phyloP scores from a whole-genome alignment of 2,888 invertebrate species.

The Anorthoa munda region DNA sequence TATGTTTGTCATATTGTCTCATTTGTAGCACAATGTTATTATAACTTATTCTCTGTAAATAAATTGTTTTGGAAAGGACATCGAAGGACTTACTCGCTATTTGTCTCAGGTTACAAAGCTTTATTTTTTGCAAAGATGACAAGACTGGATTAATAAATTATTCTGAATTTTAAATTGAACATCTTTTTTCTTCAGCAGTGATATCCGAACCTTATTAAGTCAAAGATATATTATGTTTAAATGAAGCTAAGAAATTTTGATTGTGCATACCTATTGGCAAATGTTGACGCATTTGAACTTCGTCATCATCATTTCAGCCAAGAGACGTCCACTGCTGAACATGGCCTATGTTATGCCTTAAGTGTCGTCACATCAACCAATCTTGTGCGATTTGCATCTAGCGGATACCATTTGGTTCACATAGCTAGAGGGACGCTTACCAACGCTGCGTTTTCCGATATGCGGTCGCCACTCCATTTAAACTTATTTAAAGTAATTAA shows the following conservation, averaged over 20 bases:
- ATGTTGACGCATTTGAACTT: no score
- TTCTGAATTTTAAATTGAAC: slow-evolving; percentile 1
- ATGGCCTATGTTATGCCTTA: no score
- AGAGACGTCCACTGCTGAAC: no score
- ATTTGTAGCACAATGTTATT: slow-evolving; percentile 51
- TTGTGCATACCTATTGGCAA: background rate
- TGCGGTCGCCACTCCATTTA: no score
- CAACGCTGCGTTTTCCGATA: no score
- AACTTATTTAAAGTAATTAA: background rate
- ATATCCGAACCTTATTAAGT: background rate
- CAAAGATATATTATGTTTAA: background rate
- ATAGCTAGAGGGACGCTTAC: no score
- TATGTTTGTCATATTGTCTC: slow-evolving; percentile 58
- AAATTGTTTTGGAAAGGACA: slow-evolving; percentile 28
- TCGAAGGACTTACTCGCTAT: slow-evolving; percentile 19
- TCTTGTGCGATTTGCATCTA: no score
- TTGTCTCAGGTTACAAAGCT: slow-evolving; percentile 9
- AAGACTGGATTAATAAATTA: background rate
- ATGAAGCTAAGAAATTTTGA: background rate
- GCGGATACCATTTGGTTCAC: no score
- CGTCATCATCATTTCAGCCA: no score
- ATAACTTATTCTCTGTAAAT: slow-evolving; percentile 49
- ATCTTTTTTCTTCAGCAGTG: background rate
- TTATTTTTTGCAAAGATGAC: slow-evolving; percentile 5
- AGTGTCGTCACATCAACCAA: no score